A percentile compares a stretch with the other conserved stretches of the same genome.
phyloP scores from a whole-genome alignment of 2,113 vertebrate genomes.

The Microtus oregoni region DNA sequence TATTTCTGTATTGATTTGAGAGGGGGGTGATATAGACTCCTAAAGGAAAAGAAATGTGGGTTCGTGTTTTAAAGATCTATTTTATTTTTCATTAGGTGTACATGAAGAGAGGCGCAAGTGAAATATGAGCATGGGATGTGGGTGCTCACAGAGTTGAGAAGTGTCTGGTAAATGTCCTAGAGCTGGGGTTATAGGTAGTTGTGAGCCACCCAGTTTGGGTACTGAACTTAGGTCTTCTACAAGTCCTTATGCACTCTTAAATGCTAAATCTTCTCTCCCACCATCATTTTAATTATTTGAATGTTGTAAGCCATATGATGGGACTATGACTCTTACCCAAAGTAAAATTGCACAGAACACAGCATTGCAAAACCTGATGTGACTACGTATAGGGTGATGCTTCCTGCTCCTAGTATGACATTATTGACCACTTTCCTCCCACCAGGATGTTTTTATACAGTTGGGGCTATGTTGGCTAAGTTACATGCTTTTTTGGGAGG shows the following conservation, averaged over 20 bases:
- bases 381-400: not conserved
- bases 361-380: not conserved
- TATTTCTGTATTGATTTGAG: not conserved
- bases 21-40: not conserved
- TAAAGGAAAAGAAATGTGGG: not conserved
- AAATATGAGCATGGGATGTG: not conserved
- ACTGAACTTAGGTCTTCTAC: not conserved
- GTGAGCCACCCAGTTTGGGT: not conserved
- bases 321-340: not conserved
- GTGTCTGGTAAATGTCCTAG: not conserved
- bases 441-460: fast-evolving
- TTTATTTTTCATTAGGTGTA: not conserved
- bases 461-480: not conserved
- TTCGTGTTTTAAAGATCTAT: not conserved
- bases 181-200: not conserved
- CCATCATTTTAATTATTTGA: not conserved
- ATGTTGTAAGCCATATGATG: not conserved
- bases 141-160: not conserved
- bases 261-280: no score
- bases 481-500: not conserved
- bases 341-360: not conserved
- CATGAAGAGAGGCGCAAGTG: not conserved
- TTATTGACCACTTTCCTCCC: fast-evolving
- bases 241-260: not conserved
- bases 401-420: not conserved